Conservation (phyloP, 2,113 vertebrate genomes). For the Spea multiplicata region DNA sequence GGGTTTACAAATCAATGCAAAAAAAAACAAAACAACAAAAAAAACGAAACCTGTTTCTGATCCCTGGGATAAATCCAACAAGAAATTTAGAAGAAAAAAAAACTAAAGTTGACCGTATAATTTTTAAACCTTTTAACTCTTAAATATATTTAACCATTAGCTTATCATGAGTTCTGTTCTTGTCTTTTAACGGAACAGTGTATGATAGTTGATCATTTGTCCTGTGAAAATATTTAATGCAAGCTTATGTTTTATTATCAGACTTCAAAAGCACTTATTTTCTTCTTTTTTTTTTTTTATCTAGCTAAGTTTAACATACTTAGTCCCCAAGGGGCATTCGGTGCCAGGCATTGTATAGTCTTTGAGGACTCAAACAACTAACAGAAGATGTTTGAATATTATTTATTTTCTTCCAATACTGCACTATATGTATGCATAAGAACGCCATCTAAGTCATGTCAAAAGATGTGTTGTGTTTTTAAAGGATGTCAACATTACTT, state of each 20-base stretch:
- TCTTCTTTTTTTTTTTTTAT: slow-evolving; percentile 73
- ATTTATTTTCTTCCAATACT: slow-evolving; percentile 65
- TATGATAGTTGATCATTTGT: slow-evolving; percentile 53
- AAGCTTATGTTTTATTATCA: slow-evolving; percentile 62
- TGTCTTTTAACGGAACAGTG: slow-evolving; percentile 56
- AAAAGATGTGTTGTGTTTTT: slow-evolving; percentile 66
- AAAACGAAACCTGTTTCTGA: slow-evolving; percentile 43
- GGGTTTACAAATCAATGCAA: slow-evolving; percentile 54
- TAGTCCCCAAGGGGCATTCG: neutral
- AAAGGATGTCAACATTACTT: slow-evolving; percentile 66
- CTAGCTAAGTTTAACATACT: slow-evolving; percentile 63
- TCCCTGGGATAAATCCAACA: slow-evolving; percentile 56
- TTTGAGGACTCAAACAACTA: too few relatives aligned
- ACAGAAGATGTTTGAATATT: slow-evolving; percentile 51
- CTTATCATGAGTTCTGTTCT: slow-evolving; percentile 27
- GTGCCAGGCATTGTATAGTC: too few relatives aligned
- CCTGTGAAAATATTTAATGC: slow-evolving; percentile 66
- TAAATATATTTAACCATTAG: slow-evolving; percentile 49
- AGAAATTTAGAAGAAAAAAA: slow-evolving; percentile 47
- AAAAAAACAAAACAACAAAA: slow-evolving; percentile 10
- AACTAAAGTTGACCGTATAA: slow-evolving; percentile 1
- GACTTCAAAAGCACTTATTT: slow-evolving; percentile 73
- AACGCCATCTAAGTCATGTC: slow-evolving; percentile 68
- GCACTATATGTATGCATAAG: slow-evolving; percentile 72
- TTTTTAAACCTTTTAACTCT: slow-evolving; percentile 55